Percentiles rank a stretch among this genome's conserved stretches.
Conservation (phyloP, 2,113 vertebrate species). For the Tupaia chinensis region DNA sequence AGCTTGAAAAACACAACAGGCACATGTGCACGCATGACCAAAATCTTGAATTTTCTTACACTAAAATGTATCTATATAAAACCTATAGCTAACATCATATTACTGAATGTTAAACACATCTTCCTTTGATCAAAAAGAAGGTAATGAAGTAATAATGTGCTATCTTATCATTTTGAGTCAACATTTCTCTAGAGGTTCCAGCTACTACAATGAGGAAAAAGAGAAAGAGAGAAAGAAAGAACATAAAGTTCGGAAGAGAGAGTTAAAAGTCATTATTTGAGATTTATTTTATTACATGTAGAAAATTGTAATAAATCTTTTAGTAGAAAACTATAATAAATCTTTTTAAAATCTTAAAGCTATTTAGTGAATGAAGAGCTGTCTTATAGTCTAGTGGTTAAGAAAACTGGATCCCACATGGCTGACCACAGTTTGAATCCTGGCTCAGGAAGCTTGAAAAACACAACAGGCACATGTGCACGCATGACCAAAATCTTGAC, state of each 20-base stretch:
- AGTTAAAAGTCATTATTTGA: background rate
- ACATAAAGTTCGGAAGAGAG: background rate
- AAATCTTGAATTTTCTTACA: background rate
- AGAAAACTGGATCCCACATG: no score
- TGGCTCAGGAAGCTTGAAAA: no score
- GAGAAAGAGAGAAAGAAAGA: background rate
- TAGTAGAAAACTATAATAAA: background rate
- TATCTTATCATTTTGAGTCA: background rate
- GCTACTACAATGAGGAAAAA: background rate
- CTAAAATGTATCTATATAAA: background rate
- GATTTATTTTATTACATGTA: background rate
- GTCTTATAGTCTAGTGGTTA: no score
- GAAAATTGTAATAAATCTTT: background rate
- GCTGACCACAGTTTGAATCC: no score
- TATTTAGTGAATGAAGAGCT: background rate
- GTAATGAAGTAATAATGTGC: background rate
- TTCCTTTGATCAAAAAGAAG: background rate
- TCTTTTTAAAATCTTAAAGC: background rate
- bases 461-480: no score
- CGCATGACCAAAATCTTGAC: no score
- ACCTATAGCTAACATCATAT: background rate
- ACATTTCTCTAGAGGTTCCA: background rate
- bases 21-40: no score
- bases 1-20: no score
- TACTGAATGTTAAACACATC: background rate